phyloP scores from a whole-genome alignment of 2,888 invertebrate genomes.

The Coenonympha glycerion region DNA sequence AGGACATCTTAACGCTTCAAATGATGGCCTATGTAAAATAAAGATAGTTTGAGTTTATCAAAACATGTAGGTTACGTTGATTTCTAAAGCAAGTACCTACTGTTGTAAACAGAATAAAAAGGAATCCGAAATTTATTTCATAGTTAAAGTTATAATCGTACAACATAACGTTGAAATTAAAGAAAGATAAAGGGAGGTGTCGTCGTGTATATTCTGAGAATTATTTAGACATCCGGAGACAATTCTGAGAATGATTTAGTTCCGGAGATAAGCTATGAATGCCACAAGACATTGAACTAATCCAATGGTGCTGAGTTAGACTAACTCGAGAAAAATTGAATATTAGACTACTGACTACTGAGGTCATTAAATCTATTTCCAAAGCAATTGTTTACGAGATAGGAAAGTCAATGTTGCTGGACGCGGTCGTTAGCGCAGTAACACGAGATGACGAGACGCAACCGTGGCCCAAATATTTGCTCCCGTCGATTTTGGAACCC shows the following conservation, averaged over 20 bases:
- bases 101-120: constrained; percentile 63
- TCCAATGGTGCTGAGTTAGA: no score
- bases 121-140: constrained; percentile 29
- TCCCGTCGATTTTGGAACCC: constrained; percentile 57
- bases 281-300: no score
- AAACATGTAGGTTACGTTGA: constrained; percentile 34
- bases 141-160: background rate
- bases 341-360: no score
- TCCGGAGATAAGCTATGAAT: no score
- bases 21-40: no score
- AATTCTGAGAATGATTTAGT: no score
- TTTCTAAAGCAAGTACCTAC: constrained; percentile 56
- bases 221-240: no score
- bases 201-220: no score
- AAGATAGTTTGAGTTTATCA: background rate
- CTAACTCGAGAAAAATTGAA: background rate
- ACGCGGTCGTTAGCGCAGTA: constrained; percentile 57
- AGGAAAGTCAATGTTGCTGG: constrained; percentile 73
- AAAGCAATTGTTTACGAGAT: constrained; percentile 57
- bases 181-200: no score
- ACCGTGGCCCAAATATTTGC: constrained; percentile 70
- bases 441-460: constrained; percentile 59
- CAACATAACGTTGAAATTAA: no score
- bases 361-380: constrained; percentile 50
- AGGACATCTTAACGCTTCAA: no score